Evolutionary conservation across 2,113 vertebrate species (phyloP).

Genomic region (Microcebus lehilahytsara): DNA sequence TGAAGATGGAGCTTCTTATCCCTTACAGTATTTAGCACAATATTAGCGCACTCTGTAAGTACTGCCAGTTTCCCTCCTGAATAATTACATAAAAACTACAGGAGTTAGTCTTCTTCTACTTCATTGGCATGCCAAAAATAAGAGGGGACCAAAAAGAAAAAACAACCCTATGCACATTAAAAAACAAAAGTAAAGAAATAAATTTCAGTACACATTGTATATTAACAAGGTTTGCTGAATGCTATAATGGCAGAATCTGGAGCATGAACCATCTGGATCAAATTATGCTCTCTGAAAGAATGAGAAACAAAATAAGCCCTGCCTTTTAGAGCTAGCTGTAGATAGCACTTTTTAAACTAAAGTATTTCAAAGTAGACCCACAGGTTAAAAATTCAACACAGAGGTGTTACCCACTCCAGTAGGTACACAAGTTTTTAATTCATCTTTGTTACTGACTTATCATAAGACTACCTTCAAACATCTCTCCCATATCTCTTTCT

Average conservation of each 20-base stretch:
- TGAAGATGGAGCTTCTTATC: background rate
- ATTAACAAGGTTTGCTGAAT: constrained; percentile 2
- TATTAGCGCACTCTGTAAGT: background rate
- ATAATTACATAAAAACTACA: constrained; percentile 30
- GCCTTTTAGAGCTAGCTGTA: background rate
- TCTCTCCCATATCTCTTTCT: background rate
- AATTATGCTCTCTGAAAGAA: constrained; percentile 17
- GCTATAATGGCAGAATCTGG: background rate
- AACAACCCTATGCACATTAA: background rate
- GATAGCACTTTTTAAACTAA: constrained; percentile 8
- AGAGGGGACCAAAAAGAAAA: background rate
- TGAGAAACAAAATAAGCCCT: constrained; percentile 14
- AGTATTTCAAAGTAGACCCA: constrained; percentile 14
- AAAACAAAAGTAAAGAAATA: background rate
- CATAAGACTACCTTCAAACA: background rate
- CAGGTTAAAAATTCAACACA: constrained; percentile 48
- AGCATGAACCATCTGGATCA: constrained; percentile 28
- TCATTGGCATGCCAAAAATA: background rate
- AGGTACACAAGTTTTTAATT: background rate
- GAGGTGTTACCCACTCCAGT: background rate
- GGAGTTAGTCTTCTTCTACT: background rate
- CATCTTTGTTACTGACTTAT: constrained; percentile 31
- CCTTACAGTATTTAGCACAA: background rate
- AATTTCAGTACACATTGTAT: background rate
- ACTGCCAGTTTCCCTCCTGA: background rate